phyloP scores from a whole-genome alignment of 1,140 invertebrate species.

The Solen grandis region DNA sequence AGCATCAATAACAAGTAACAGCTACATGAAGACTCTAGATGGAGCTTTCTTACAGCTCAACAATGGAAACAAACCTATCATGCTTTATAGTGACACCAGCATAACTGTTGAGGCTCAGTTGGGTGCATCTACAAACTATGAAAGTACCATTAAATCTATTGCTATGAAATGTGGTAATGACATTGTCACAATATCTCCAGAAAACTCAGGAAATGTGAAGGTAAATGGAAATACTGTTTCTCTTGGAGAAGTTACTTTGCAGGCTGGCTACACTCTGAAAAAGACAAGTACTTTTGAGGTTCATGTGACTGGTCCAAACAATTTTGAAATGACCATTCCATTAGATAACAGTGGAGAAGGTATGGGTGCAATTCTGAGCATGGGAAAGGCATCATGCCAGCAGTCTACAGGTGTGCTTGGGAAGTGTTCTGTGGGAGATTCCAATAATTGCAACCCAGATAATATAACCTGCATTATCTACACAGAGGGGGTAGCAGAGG shows the following conservation, averaged over 20 bases:
- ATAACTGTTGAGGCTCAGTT: conserved; percentile 39
- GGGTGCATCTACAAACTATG: conserved; percentile 25
- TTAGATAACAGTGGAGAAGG: conserved; percentile 14
- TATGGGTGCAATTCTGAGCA: conserved; percentile 24
- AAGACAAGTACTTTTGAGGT: not conserved
- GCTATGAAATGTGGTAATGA: conserved; percentile 17
- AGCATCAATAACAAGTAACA: conserved; percentile 46
- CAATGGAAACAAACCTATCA: conserved; percentile 36
- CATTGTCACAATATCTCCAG: conserved; percentile 43
- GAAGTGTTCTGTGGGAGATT: conserved; percentile 13
- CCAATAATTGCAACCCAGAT: conserved; percentile 1
- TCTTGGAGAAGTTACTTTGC: conserved; percentile 23
- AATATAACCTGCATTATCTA: conserved; percentile 38
- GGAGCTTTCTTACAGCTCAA: conserved; percentile 50
- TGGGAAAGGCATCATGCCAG: conserved; percentile 26
- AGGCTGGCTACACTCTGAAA: conserved; percentile 18
- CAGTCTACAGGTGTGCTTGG: conserved; percentile 39
- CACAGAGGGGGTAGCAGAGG: conserved; percentile 20
- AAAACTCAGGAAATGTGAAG: conserved; percentile 27
- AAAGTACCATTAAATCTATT: conserved; percentile 34
- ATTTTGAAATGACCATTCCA: conserved; percentile 29
- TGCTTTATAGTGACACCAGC: conserved; percentile 33
- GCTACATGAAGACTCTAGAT: conserved; percentile 59
- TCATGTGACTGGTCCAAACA: conserved; percentile 17
- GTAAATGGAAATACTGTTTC: conserved; percentile 20